phyloP scores from a whole-genome alignment of 2,797 vertebrate genomes.

The Microctenopoma stevenorrisi region DNA sequence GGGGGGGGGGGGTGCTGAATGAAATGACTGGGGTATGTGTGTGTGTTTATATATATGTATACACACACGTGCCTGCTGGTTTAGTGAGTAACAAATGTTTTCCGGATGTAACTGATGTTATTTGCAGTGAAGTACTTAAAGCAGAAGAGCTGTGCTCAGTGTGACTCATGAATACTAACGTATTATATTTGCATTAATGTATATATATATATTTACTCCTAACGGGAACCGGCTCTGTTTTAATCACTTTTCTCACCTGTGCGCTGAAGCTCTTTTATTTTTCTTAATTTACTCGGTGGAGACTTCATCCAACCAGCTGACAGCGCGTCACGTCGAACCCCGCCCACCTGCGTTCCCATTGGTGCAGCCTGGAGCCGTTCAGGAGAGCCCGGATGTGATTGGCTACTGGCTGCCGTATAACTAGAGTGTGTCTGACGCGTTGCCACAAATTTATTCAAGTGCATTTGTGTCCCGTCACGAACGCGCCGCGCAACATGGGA shows the following conservation, averaged over 20 bases:
- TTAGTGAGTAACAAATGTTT: no score
- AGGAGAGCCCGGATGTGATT: slow-evolving; percentile 28
- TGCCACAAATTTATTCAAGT: background rate
- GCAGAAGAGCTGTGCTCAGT: no score
- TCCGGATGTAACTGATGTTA: no score
- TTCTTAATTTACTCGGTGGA: background rate
- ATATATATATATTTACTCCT: no score
- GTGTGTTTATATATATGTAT: no score
- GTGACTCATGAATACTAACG: no score
- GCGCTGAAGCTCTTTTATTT: background rate
- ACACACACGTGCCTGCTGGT: no score
- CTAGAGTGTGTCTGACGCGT: background rate
- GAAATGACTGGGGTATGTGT: no score
- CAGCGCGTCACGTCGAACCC: background rate
- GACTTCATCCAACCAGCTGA: background rate
- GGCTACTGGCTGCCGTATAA: slow-evolving; percentile 6
- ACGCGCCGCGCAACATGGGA: slow-evolving; percentile 45
- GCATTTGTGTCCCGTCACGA: rapidly evolving
- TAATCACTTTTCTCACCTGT: background rate
- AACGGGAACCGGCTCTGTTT: no score
- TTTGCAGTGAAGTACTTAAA: no score
- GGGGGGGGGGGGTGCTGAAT: no score
- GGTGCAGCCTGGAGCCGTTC: background rate
- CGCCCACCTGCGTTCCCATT: slow-evolving; percentile 22
- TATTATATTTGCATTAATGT: no score